Evolutionary conservation across 2,113 vertebrate species (phyloP).

Genomic region (Sterrhoptilus dennistouni): DNA sequence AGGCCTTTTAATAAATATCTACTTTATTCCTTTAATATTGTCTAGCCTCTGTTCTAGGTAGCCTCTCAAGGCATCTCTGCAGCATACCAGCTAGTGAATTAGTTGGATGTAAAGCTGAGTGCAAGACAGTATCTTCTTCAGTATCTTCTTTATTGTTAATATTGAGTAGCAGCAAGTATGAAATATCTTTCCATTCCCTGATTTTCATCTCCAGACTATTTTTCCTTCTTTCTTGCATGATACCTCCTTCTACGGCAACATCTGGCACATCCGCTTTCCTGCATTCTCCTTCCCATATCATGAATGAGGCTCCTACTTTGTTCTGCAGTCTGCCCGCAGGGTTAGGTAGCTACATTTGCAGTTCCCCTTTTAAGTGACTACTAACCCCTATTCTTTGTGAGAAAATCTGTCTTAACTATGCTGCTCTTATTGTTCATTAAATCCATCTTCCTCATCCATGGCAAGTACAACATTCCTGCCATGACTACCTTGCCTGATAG

Average conservation of each 20-base stretch:
- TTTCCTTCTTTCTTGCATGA: not conserved
- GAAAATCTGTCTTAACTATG: not conserved
- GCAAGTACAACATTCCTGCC: not conserved
- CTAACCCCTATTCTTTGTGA: not conserved
- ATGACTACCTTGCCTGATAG: accelerated
- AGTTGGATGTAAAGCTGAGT: not conserved
- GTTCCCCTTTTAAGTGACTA: not conserved
- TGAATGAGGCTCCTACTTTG: not conserved
- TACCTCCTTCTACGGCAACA: not conserved
- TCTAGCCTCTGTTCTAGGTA: not conserved
- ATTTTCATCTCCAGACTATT: not conserved
- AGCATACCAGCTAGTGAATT: not conserved
- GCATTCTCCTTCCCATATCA: not conserved
- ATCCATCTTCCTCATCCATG: not conserved
- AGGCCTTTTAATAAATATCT: not conserved
- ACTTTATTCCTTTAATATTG: not conserved
- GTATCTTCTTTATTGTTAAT: not conserved
- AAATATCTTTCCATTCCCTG: not conserved
- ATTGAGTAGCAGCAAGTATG: not conserved
- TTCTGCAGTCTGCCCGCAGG: not conserved
- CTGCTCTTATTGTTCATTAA: not conserved
- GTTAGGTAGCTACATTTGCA: not conserved
- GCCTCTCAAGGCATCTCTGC: not conserved
- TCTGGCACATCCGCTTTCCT: accelerated
- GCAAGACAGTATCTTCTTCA: not conserved